These are phyloP conservation scores for Orientallactaga sibirica DNA, from an alignment of 2,797 vertebrate species.

Conservation along the genomic window DNA sequence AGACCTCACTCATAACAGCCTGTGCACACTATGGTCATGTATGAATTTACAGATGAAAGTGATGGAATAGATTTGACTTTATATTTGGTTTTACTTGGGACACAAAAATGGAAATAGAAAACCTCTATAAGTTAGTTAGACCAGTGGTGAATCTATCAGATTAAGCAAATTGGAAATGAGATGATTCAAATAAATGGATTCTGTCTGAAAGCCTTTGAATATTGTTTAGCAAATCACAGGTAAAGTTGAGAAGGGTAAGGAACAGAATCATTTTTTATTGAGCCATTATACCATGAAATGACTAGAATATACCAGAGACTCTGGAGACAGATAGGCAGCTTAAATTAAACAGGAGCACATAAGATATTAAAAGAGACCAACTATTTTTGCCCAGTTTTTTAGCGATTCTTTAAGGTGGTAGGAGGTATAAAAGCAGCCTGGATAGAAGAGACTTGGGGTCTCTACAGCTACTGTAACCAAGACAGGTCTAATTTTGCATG, in stretches of 20 bases:
- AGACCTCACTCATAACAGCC: neutral
- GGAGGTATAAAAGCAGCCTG: neutral
- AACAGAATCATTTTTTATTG: neutral
- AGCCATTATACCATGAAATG: neutral
- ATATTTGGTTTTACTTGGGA: neutral
- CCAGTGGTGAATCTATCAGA: slow-evolving; percentile 38
- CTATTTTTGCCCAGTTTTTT: neutral
- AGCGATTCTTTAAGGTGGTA: neutral
- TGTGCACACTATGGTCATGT: neutral
- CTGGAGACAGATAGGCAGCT: neutral
- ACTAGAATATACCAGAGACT: neutral
- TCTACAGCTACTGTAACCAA: neutral
- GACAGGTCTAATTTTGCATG: neutral
- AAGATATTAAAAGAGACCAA: neutral
- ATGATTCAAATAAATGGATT: slow-evolving; percentile 18
- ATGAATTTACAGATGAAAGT: slow-evolving; percentile 21
- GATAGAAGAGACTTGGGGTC: neutral
- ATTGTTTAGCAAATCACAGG: slow-evolving; percentile 6
- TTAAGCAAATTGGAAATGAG: slow-evolving; percentile 50
- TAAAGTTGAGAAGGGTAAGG: neutral
- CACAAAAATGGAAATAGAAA: slow-evolving; percentile 55
- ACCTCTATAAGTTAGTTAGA: slow-evolving; percentile 31
- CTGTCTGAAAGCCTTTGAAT: slow-evolving; percentile 39
- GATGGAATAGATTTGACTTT: neutral
- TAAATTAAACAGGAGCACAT: neutral